Percentiles rank a stretch among this genome's conserved stretches.
phyloP scores from a whole-genome alignment of 2,888 invertebrate species.

The Cryptus viduatorius region DNA sequence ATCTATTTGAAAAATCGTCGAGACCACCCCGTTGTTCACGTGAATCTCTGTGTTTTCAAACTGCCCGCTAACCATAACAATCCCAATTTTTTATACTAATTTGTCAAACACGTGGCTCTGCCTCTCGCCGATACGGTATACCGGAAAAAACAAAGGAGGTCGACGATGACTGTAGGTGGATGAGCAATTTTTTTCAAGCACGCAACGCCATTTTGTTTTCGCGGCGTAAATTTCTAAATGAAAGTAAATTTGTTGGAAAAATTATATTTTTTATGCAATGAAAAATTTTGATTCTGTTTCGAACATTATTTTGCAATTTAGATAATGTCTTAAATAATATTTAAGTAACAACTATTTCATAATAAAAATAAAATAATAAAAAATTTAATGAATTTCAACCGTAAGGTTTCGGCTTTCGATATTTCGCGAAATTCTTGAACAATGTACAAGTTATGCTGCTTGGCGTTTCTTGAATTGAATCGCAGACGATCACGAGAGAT shows the following conservation, averaged over 20 bases:
- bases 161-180: slow-evolving; percentile 16
- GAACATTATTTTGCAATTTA: too few species aligned
- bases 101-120: slow-evolving; percentile 13
- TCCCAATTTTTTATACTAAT: slow-evolving; percentile 33
- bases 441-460: not conserved
- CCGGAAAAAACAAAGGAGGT: not conserved
- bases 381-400: too few species aligned
- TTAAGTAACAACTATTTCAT: too few species aligned
- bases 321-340: too few species aligned
- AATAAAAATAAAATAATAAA: too few species aligned
- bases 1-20: slow-evolving; percentile 32
- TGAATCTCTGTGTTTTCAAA: slow-evolving; percentile 18
- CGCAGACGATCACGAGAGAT: not conserved
- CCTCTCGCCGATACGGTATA: not conserved
- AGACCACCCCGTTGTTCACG: slow-evolving; percentile 19
- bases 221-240: not conserved
- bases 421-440: not conserved
- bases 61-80: slow-evolving; percentile 33
- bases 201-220: not conserved
- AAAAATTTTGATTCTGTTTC: too few species aligned
- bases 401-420: not conserved
- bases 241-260: not conserved
- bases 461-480: not conserved
- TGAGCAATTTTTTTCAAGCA: not conserved
- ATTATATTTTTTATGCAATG: too few species aligned